Base-by-base conservation (phyloP, 2,888 invertebrate species). In the Acleris literana region DNA sequence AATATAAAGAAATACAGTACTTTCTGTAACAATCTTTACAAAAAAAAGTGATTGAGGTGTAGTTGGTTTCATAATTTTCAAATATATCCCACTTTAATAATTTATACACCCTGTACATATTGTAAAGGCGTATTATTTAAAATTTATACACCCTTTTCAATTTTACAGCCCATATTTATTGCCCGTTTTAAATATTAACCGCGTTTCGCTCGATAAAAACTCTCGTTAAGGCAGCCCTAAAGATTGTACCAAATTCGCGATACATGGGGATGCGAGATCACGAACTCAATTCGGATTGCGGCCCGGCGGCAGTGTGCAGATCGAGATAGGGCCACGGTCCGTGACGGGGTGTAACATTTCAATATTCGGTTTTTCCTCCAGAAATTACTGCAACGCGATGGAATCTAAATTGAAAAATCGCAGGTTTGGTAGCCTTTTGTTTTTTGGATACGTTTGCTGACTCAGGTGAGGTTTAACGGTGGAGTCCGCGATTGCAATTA, bases 281-380 rank as follows among this genome's bases (percentile, higher is more conserved):
- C 85, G 86, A 82, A 84, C 76, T 76, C 85, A 83, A 86, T 86
- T 81, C 78, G 69, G 76, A 74, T 75, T 71, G 76, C 59, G 62
- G 69, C 63, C 55, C 58, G 51, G 53, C 72, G 69, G 72, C 76
- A 69, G 74, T 78, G 72, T 74, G 70, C 73, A 74, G 80, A 71
- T 69, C 66, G 67, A 69, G 72, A 72, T 72, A 72, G 57, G 55
- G 43, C 51, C n/a, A 70, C 65, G 57, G 54, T 62, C 68, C 68
- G 66, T 69, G 71, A 72, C 74, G 25, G 44, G 25, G 64, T 65
- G 68, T 64, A 60, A 71, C 70, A 60, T 70, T 69, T 68, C 70
- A 68, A 66, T 69, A 69, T 66, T 63, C 63, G 63, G 59, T 60
- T 68, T 71, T 69, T 69, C 65, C 64, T 11, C 56, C 63, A 57